Conservation (phyloP, 2,113 vertebrate genomes). For the Talpa occidentalis region DNA sequence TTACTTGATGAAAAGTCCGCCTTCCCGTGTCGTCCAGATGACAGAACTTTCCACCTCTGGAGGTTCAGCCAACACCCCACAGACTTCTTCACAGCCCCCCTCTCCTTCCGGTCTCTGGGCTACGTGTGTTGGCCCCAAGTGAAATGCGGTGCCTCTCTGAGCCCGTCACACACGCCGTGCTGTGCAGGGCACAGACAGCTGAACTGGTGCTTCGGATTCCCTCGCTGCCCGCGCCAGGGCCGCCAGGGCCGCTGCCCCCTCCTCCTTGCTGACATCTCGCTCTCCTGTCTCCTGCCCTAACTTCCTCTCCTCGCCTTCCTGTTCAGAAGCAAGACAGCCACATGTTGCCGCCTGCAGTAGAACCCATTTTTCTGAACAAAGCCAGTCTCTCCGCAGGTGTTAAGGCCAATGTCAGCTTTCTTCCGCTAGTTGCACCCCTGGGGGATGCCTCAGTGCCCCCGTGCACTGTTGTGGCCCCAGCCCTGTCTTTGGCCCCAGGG, state of each 20-base stretch:
- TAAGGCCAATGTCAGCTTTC: no score
- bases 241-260: no score
- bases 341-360: background rate
- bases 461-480: background rate
- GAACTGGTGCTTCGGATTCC: background rate
- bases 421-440: rapidly evolving
- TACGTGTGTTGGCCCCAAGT: background rate
- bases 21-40: background rate
- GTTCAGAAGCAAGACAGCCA: background rate
- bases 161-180: rapidly evolving
- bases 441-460: background rate
- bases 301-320: background rate
- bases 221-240: no score
- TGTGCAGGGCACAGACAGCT: background rate
- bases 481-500: background rate
- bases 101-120: background rate
- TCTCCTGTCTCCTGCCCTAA: background rate
- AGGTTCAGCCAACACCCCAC: background rate
- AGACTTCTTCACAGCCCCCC: background rate
- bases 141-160: background rate
- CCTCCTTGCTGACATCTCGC: background rate
- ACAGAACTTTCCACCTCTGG: no score
- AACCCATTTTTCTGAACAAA: background rate
- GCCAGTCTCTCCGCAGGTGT: background rate
- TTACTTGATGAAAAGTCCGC: background rate